Evolutionary conservation across 2,888 invertebrate species (phyloP), one percentile per base, ranked within the genome.

Genomic region (Agonum fuliginosum): DNA sequence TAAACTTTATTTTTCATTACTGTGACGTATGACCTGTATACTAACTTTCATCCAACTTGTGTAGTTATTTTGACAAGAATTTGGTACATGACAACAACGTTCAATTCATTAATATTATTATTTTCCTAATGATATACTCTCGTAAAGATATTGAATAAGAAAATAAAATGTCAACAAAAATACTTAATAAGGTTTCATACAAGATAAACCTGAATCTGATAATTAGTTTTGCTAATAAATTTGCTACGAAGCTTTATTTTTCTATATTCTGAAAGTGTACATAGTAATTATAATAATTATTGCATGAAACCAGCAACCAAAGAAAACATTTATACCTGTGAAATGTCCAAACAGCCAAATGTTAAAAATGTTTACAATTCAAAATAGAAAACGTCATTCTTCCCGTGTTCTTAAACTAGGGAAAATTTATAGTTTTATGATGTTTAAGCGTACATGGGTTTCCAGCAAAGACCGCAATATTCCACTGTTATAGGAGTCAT

Each of bases 401-500:
- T 46, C 12, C 12, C 46, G 46, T 46, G 19, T 17, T 46, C 17
- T 46, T 1, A 46, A 46, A 14, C 6, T 46, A 14, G 19, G 17
- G 46, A 46, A 46, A 46, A 46, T 46, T 46, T 46, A 46, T 46
- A 17, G 46, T 46, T 46, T 46, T 46, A 46, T 46, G 46, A 46
- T 46, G 46, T 14, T 46, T 46, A 17, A 46, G 1, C 46, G 17
- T 46, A 5, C 6, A 14, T 1, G 12, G 46, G 46, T 46, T 46
- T 17, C 46, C 46, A 46, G 46, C 46, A 46, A 46, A 4, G 46
- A 46, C 46, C 46, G 46, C 46, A 46, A 46, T 12, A 46, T 1
- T 17, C 46, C 12, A 46, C 46, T 46, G 46, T 46, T 46, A 46
- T 46, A 12, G 17, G 19, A 46, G 19, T 17, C 46, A 17, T 46